These are phyloP conservation scores for Laticauda colubrina DNA, from an alignment of 2,113 vertebrate genomes.

Conservation along the genomic window DNA sequence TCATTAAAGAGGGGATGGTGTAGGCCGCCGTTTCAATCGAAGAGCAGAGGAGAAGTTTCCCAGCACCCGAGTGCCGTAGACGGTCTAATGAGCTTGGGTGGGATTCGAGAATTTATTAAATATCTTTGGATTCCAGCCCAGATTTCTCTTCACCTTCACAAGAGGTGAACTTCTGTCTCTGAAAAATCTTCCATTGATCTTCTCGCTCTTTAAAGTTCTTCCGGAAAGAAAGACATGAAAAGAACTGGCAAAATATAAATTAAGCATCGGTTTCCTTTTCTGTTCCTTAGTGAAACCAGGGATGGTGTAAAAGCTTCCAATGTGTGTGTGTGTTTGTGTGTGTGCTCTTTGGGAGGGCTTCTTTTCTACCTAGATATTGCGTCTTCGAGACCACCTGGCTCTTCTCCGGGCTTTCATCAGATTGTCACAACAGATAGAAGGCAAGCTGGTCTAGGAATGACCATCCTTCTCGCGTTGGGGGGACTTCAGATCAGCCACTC, in stretches of 20 bases:
- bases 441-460: neutral
- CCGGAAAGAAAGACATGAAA: conserved; percentile 41
- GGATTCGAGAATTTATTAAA: conserved; percentile 66
- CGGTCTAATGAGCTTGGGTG: conserved; percentile 61
- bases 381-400: neutral
- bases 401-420: neutral
- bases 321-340: too few relatives aligned
- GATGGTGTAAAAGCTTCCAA: conserved; percentile 32
- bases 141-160: conserved; percentile 72
- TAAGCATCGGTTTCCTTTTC: conserved; percentile 25
- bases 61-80: neutral
- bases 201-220: conserved; percentile 59
- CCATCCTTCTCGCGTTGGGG: neutral
- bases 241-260: conserved; percentile 51
- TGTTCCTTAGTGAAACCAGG: conserved; percentile 37
- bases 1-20: neutral
- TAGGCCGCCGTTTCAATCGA: neutral
- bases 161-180: conserved; percentile 57
- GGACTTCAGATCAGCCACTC: neutral
- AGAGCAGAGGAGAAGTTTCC: neutral
- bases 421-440: neutral
- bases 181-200: conserved; percentile 64
- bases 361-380: neutral
- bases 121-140: conserved; percentile 68
- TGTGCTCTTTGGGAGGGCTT: neutral